Base-by-base conservation (phyloP, 2,113 vertebrate species). In the Pimephales promelas region DNA sequence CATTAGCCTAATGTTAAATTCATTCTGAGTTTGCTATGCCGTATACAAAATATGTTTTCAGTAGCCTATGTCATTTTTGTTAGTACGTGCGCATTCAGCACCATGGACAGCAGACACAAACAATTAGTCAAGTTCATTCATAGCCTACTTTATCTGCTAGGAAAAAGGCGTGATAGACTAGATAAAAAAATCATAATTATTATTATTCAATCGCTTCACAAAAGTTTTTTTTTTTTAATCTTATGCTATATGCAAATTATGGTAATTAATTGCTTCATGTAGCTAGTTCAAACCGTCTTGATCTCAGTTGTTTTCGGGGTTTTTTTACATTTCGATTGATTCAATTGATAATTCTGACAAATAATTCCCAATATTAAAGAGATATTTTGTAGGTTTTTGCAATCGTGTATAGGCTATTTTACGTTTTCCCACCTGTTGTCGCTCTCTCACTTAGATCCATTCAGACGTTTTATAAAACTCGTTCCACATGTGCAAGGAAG, bases 91-190 rank as follows among this genome's bases (percentile, higher is more conserved):
- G 6, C 52, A 10, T 83, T 88, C 86, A 88, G 86, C 13, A 88
- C 86, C 84, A 81, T 20, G 86, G 84, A 88, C 76, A 88, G 86
- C 81, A 36, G n/a, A 26, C 47, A 18, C 45, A 3, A 56, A 34
- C 20, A 10, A 52, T 54, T 5, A 57, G 3, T 8, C 6, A 9
- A 54, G 2, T 13, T 76, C 52, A 24, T 54, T 49, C 47, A 49
- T 5, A 49, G 4, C 47, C 47, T 28, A 22, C 7, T 9, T 66
- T 20, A 36, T 18, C 8, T 20, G 31, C 31, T 22, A 36, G 1
- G 26, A 1, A 31, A 62, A 20, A 18, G 7, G 18, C 18, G 16
- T 14, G 47, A 14, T 56, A 14, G 28, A n/a, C 7, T 47, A 52
- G 24, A 18, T 28, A 18, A 52, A 28, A 28, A 28, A 11, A 5